phyloP scores from a whole-genome alignment of 1,140 invertebrate species.

The Acromyrmex echinatior region DNA sequence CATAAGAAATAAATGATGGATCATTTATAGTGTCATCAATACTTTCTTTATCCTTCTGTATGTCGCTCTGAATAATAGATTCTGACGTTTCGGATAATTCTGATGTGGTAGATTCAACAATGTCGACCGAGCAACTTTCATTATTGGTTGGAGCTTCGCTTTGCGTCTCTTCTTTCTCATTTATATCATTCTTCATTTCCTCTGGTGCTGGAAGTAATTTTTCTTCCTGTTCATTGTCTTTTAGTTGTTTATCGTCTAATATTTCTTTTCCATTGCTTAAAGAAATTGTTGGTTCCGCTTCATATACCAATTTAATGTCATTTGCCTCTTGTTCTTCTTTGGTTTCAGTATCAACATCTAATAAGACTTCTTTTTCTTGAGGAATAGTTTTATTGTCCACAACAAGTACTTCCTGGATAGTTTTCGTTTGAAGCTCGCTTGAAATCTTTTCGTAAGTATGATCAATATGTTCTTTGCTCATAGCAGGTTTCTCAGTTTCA shows the following conservation, averaged over 20 bases:
- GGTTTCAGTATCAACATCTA: constrained; percentile 7
- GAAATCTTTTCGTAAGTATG: neutral
- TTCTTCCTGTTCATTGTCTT: constrained; percentile 25
- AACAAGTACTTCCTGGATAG: neutral
- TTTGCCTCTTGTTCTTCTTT: constrained; percentile 64
- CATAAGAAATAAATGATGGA: constrained; percentile 75
- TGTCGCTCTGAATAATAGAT: constrained; percentile 39
- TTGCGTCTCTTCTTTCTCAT: constrained; percentile 67
- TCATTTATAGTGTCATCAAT: constrained; percentile 58
- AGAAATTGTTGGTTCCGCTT: constrained; percentile 60
- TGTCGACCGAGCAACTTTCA: constrained; percentile 75
- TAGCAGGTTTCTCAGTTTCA: neutral
- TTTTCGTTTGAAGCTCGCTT: constrained; percentile 1
- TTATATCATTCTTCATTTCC: constrained; percentile 37
- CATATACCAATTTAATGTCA: constrained; percentile 65
- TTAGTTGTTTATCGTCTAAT: neutral
- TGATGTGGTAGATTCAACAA: constrained; percentile 78
- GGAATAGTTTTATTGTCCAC: neutral
- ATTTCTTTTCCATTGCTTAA: constrained; percentile 56
- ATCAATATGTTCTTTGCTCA: constrained; percentile 18
- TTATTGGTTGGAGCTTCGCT: constrained; percentile 66
- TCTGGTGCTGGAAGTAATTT: neutral
- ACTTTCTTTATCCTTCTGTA: constrained; percentile 64
- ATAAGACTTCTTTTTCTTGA: constrained; percentile 11
- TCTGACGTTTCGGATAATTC: constrained; percentile 72